Percentiles rank a stretch among this genome's conserved stretches.
These are phyloP conservation scores for Otocyon megalotis DNA, from an alignment of 2,113 vertebrate genomes.

Conservation along the genomic window DNA sequence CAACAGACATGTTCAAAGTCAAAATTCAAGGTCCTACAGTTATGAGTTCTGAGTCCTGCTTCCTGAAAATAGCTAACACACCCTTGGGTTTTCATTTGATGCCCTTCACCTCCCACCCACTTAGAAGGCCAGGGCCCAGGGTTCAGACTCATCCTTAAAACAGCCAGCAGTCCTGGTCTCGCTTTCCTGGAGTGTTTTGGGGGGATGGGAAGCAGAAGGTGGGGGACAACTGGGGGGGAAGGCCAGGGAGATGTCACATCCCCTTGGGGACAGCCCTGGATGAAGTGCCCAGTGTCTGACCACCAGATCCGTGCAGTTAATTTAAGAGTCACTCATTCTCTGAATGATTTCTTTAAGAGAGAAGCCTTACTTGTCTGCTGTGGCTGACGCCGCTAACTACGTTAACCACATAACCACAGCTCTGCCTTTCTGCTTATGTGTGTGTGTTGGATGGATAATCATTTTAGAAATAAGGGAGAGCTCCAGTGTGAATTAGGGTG, in stretches of 20 bases:
- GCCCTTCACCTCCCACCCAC: background rate
- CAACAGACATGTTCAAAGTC: background rate
- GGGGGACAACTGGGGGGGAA: background rate
- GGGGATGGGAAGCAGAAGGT: background rate
- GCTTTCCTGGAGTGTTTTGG: background rate
- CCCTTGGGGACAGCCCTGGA: background rate
- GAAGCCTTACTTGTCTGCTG: conserved; percentile 55
- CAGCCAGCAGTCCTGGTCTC: background rate
- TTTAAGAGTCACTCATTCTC: conserved; percentile 17
- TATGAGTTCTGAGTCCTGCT: background rate
- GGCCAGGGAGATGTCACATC: background rate
- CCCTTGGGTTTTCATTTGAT: background rate
- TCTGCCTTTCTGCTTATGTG: conserved; percentile 29
- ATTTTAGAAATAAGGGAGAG: conserved; percentile 66
- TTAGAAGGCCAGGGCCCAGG: background rate
- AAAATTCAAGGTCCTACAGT: background rate
- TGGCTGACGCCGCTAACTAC: conserved; percentile 30
- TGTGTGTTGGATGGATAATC: conserved; percentile 11
- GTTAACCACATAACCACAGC: conserved; percentile 67
- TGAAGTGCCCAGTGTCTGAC: background rate
- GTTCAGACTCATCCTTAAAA: conserved; percentile 20
- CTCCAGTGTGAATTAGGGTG: conserved; percentile 59
- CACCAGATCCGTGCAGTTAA: background rate
- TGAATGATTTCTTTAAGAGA: conserved; percentile 47
- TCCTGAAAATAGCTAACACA: background rate